Percentiles rank a stretch among this genome's conserved stretches.
phyloP scores from a whole-genome alignment of 2,113 vertebrate genomes.

The Phrynosoma blainvillii region DNA sequence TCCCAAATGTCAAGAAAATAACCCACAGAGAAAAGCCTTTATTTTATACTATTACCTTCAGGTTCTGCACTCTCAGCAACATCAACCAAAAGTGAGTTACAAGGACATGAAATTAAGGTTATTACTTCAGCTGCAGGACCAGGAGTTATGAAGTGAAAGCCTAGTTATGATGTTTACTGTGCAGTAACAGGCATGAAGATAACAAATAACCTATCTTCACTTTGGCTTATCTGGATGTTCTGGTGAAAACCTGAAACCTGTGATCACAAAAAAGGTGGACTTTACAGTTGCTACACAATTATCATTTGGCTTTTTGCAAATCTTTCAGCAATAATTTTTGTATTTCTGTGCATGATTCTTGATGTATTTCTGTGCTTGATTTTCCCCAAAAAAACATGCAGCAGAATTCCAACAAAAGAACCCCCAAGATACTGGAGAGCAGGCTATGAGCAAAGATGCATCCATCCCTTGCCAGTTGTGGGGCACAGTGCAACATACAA shows the following conservation, averaged over 20 bases:
- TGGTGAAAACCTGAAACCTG: neutral
- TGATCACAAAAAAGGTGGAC: neutral
- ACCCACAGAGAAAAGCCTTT: conserved; percentile 10
- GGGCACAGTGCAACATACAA: no score
- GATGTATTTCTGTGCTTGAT: no score
- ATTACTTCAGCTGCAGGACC: neutral
- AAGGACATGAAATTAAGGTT: conserved; percentile 10
- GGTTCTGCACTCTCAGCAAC: conserved; percentile 24
- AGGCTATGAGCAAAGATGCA: no score
- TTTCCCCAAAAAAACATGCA: no score
- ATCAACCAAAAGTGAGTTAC: neutral
- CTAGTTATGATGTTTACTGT: neutral
- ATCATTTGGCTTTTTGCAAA: neutral
- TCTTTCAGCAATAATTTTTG: neutral
- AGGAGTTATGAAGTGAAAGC: neutral
- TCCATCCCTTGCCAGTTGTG: no score
- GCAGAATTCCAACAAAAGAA: no score
- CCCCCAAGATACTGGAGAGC: no score
- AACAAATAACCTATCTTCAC: neutral
- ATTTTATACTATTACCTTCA: neutral
- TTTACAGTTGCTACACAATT: neutral
- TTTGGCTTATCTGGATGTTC: neutral
- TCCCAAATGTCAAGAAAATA: conserved; percentile 40
- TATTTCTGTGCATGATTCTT: neutral
- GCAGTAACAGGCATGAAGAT: neutral